A percentile compares a stretch with the other conserved stretches of the same genome.
Evolutionary conservation across 2,113 vertebrate species (phyloP).

Genomic region (Leucosticte australis): DNA sequence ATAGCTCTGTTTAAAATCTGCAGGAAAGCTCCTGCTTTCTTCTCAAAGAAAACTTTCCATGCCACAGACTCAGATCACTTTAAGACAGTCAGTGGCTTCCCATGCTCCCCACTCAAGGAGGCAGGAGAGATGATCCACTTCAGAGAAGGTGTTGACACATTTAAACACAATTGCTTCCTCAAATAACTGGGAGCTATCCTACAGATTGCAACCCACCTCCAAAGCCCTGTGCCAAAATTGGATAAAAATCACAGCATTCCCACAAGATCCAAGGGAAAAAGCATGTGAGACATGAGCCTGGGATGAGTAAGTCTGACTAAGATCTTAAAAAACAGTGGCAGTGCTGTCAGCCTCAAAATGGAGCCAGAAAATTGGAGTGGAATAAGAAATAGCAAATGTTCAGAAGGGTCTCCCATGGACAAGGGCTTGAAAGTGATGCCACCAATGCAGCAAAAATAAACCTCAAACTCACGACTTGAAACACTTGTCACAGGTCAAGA

Average conservation of each 20-base stretch:
- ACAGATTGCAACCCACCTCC: slow-evolving; percentile 15
- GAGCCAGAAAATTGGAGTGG: not conserved
- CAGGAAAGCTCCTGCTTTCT: not conserved
- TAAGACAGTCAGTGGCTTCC: not conserved
- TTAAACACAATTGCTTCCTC: not conserved
- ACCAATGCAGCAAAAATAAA: not conserved
- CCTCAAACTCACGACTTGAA: not conserved
- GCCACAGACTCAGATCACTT: not conserved
- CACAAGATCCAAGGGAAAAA: not conserved
- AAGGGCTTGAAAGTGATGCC: not conserved
- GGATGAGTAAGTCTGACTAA: not conserved
- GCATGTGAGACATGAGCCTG: not conserved
- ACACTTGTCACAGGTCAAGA: not conserved
- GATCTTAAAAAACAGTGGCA: not conserved
- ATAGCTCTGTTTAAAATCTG: not conserved
- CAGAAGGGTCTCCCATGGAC: not conserved
- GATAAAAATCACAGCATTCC: not conserved
- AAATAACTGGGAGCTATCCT: slow-evolving; percentile 16
- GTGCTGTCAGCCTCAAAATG: not conserved
- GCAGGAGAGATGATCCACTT: not conserved
- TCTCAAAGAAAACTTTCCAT: not conserved
- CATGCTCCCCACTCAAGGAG: not conserved
- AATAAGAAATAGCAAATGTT: not conserved
- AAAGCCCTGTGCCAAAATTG: not conserved
- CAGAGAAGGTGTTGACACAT: slow-evolving; percentile 16